Evolutionary conservation across 2,888 invertebrate genomes (phyloP).

Genomic region (Troilus luridus): DNA sequence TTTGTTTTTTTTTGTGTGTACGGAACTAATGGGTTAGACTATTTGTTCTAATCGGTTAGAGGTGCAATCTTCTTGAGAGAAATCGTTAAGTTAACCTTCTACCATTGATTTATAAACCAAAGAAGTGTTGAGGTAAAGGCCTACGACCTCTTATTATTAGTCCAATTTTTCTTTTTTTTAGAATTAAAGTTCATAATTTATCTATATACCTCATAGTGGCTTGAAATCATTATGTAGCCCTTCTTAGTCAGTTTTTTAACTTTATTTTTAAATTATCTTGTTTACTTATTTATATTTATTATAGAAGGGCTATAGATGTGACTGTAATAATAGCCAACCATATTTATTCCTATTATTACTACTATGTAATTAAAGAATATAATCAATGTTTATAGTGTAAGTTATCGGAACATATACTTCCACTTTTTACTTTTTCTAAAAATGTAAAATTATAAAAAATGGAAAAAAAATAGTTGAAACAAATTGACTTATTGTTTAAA

Average conservation of each 20-base stretch:
- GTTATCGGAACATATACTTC: conserved; percentile 26
- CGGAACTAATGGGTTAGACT: conserved; percentile 3
- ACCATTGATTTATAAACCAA: conserved; percentile 56
- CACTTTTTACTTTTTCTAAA: conserved; percentile 47
- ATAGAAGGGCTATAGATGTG: conserved; percentile 54
- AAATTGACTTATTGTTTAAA: conserved; percentile 49
- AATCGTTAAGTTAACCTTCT: conserved; percentile 47
- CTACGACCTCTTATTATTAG: conserved; percentile 53
- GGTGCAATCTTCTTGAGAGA: conserved; percentile 48
- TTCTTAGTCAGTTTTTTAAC: conserved; percentile 54
- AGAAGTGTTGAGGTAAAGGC: conserved; percentile 50
- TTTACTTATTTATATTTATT: conserved; percentile 52
- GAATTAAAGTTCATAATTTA: conserved; percentile 44
- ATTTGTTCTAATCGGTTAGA: conserved; percentile 33
- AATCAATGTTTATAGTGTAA: conserved; percentile 49
- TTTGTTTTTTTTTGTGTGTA: neutral
- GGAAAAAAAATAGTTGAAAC: conserved; percentile 32
- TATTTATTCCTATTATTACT: conserved; percentile 56
- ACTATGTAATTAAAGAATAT: conserved; percentile 37
- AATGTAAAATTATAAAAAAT: conserved; percentile 24
- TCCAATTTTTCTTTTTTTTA: conserved; percentile 47
- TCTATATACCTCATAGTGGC: conserved; percentile 56
- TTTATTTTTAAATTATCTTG: conserved; percentile 31
- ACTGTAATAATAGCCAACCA: conserved; percentile 53
- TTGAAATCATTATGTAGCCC: conserved; percentile 53